Evolutionary conservation across 2,113 vertebrate species (phyloP), one percentile per base, ranked within the genome.

Genomic region (Corythoichthys intestinalis): DNA sequence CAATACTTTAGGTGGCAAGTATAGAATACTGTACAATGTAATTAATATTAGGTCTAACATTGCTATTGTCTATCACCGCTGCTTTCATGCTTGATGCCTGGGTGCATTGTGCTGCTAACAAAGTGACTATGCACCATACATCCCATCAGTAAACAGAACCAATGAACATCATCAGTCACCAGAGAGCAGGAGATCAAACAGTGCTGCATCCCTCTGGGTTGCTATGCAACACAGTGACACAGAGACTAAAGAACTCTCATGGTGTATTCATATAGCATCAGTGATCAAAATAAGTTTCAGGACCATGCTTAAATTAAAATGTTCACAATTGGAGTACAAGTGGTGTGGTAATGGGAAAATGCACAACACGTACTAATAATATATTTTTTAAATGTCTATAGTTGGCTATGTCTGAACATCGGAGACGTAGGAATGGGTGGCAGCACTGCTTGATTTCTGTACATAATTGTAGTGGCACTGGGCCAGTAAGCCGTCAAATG

Each of bases 161-260:
- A 62, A 54, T 37, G 63, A 70, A 67, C 70, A 59, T 66, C 71
- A 10, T 37, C 70, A 69, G 47, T 69, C 71, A 65, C 6, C 38
- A 63, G 53, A 62, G 58, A 71, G 58, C 61, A 38, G 57, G 13
- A 61, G 71, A 83, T 73, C 74, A 83, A 81, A 73, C 34, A 20
- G n/a, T 13, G 49, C 65, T 74, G 49, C 70, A 76, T 80, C 73
- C 74, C 49, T 14, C 35, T 35, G 57, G 41, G 79, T 80, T 86
- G 77, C 79, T 67, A 74, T 20, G 79, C 84, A 78, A 84, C 84
- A 66, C 39, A 63, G 76, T 34, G 58, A 65, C 66, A 62, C 66
- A 78, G 37, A 35, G 12, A 34, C 20, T 56, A 57, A 70, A 54
- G 61, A 77, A 64, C 54, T 62, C 59, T 47, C 12, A 6, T 50